Evolutionary conservation across 1,140 invertebrate species (phyloP).

Genomic region (Pseudomyrmex concolor): DNA sequence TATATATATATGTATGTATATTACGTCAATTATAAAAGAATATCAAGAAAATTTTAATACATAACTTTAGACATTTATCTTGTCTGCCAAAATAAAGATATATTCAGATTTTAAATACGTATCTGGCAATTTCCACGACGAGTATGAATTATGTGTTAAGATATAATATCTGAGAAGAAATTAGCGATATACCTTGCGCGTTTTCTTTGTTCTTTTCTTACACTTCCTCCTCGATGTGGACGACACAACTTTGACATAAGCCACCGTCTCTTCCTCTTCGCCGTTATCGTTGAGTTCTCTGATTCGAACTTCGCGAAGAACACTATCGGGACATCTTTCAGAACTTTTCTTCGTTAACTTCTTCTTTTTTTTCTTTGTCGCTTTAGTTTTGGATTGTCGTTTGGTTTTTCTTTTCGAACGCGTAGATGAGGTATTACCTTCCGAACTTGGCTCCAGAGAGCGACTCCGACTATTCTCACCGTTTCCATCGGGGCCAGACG

Average conservation of each 20-base stretch:
- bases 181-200: constrained; percentile 81
- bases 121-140: constrained; percentile 45
- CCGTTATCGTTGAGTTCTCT: constrained; percentile 80
- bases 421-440: constrained; percentile 44
- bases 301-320: constrained; percentile 80
- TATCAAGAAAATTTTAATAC: neutral
- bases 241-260: constrained; percentile 80
- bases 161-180: constrained; percentile 56
- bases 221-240: constrained; percentile 73
- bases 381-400: constrained; percentile 58
- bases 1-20: neutral
- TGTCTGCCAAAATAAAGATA: neutral
- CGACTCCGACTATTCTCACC: constrained; percentile 80
- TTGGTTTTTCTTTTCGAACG: constrained; percentile 66
- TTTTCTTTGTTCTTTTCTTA: constrained; percentile 76
- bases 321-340: constrained; percentile 74
- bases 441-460: constrained; percentile 69
- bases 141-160: constrained; percentile 49
- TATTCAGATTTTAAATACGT: neutral
- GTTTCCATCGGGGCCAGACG: constrained; percentile 83
- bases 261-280: constrained; percentile 79
- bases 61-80: neutral
- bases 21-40: neutral
- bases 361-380: constrained; percentile 68
- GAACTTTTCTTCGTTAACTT: constrained; percentile 80